Evolutionary conservation across 92 coral and sea anemone species (phyloP).

Genomic region (Epizoanthus illoricatus): DNA sequence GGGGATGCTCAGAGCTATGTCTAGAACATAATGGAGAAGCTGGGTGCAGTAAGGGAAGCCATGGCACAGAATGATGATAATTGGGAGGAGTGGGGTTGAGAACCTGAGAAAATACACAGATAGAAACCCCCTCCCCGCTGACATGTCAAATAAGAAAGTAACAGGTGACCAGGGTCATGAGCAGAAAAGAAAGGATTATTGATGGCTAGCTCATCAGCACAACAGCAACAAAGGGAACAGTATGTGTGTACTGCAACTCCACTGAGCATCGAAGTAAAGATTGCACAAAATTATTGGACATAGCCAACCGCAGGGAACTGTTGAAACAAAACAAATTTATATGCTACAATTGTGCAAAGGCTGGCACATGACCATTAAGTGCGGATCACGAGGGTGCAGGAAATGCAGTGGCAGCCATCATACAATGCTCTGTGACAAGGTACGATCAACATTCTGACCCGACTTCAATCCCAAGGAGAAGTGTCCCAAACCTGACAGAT

Average conservation of each 20-base stretch:
- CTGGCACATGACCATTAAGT: slow-evolving; percentile 37
- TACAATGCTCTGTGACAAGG: slow-evolving; percentile 43
- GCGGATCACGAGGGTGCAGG: slow-evolving; percentile 38
- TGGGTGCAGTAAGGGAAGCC: slow-evolving; percentile 42
- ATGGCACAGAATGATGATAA: too few relatives aligned
- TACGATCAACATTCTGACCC: slow-evolving; percentile 14
- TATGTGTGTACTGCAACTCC: too few relatives aligned
- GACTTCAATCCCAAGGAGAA: neutral
- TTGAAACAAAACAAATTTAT: slow-evolving; percentile 37
- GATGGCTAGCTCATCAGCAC: too few relatives aligned
- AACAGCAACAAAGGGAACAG: too few relatives aligned
- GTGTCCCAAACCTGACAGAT: slow-evolving; percentile 42
- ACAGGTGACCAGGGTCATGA: too few relatives aligned
- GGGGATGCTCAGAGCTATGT: too few relatives aligned
- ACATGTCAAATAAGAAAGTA: too few relatives aligned
- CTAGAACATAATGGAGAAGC: slow-evolving; percentile 53
- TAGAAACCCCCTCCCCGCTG: too few relatives aligned
- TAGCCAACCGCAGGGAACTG: slow-evolving; percentile 39
- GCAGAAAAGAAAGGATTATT: too few relatives aligned
- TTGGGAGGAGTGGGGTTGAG: too few relatives aligned
- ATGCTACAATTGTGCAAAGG: slow-evolving; percentile 46
- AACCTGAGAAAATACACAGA: too few relatives aligned
- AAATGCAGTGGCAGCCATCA: slow-evolving; percentile 42
- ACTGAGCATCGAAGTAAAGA: too few relatives aligned
- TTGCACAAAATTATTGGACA: slow-evolving; percentile 29